Base-by-base conservation (phyloP, 1,140 invertebrate species). In the Calycopis cecrops region DNA sequence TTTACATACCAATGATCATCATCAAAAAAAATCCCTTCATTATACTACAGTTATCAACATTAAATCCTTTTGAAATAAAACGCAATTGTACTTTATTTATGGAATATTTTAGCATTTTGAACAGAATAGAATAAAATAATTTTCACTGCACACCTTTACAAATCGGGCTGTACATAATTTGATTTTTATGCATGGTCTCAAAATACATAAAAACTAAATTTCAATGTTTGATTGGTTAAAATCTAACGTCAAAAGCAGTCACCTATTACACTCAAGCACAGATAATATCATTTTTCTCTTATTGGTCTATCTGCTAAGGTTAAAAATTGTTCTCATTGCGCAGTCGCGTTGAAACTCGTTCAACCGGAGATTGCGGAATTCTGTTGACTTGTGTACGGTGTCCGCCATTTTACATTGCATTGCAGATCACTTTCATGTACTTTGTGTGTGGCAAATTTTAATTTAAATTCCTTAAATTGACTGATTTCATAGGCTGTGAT, bases 401-500 rank as follows among this genome's bases (percentile, higher is more conserved):
- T 44, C 40, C 14, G 40, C 40, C 40, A 44, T 44, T 16, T 44
- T 44, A 44, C 14, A 16, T 16, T 44, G 4, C 4, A 16, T 9
- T 37, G 40, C 17, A 9, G 17, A 44, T 9, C 40, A 12, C 40
- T 44, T 16, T 28, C 21, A 6, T 28, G 2, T 28, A 28, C 6
- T 28, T n/a, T n/a, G n/a, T 44, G 40, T 44, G 40, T 44, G 40
- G 12, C 17, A 44, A 17, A 14, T 44, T 44, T 17, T 44, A 9
- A 9, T 50, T 63, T 47, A 60, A 55, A 44, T 59, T 55, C 52
- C 44, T 61, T 48, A 54, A 51, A 68, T 72, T 72, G 37, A 56
- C 54, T 50, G 37, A 56, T 57, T 50, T 48, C 49, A 38, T 33
- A 55, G 57, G 59, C 70, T 73, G 69, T 76, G 69, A 71, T 73